Base-by-base conservation (phyloP, 2,888 invertebrate genomes). In the Encarsia formosa region DNA sequence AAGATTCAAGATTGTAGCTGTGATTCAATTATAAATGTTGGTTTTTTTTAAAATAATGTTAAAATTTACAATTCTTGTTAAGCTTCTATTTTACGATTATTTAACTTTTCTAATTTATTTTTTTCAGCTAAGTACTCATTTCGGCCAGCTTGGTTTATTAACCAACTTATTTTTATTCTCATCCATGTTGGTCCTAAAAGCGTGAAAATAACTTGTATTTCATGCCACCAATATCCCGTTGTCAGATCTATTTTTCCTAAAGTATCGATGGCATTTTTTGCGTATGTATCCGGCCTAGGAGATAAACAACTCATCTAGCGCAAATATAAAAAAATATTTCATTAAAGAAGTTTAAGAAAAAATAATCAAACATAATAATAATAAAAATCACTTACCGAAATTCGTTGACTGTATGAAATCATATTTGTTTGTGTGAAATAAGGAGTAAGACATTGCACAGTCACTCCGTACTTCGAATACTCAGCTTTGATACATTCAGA, bases 161-260 rank as follows among this genome's bases (percentile, higher is more conserved):
- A 63, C 9, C 75, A 76, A 2, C 85, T 85, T 23, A 85, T 66
- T 62, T 81, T 79, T 39, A 76, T 82, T 58, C 86, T 75, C 2
- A 84, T 58, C 83, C 84, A 84, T 11, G 79, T 78, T 1, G 88
- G 87, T 0, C 79, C 69, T 13, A 84, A 59, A 46, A 78, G 76
- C 1, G 79, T 76, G 62, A 84, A 75, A 65, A 82, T 81, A 57
- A 78, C 77, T 83, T 92, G 92, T 47, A 96, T 73, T 1, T 90
- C 91, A 72, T 95, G 95, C 0, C 85, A 75, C 91, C 93, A 94
- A 72, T 90, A 94, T 0, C 95, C 95, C 0, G 90, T 88, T 0
- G 91, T 88, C 52, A 83, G 80, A 47, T 82, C 80, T n/a, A 87
- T 81, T 66, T 85, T 83, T 40, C 94, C 94, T 37, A 95, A 79